Conservation (phyloP, 2,888 invertebrate genomes). For the Caenorhabditis sp. region DNA sequence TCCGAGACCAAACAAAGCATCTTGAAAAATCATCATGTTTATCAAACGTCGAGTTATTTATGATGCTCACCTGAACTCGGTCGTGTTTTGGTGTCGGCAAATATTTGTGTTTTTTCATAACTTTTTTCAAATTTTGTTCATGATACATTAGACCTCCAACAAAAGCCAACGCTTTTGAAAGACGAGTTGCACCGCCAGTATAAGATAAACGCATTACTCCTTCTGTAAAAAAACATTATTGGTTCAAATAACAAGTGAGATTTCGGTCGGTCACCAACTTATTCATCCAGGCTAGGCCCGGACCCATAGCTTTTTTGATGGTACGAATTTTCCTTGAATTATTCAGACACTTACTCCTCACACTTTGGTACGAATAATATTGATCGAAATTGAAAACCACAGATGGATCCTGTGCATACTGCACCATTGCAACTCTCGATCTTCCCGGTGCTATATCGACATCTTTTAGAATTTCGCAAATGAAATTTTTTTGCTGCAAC, state of each 20-base stretch:
- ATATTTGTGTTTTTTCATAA: slow-evolving; percentile 47
- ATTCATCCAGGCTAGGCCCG: no score
- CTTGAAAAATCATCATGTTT: no score
- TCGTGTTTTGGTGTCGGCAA: slow-evolving; percentile 67
- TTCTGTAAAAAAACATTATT: slow-evolving; percentile 20
- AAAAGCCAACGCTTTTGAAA: slow-evolving; percentile 66
- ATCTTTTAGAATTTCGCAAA: slow-evolving; percentile 52
- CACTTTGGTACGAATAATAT: slow-evolving; percentile 55
- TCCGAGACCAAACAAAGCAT: slow-evolving; percentile 65
- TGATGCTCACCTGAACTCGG: slow-evolving; percentile 55
- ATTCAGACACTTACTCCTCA: slow-evolving; percentile 44
- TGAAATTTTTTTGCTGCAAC: slow-evolving; percentile 57
- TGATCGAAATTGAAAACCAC: slow-evolving; percentile 67
- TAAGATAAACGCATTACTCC: slow-evolving; percentile 65
- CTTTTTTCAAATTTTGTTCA: slow-evolving; percentile 64
- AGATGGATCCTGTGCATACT: slow-evolving; percentile 62
- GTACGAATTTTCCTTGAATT: no score
- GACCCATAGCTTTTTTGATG: no score
- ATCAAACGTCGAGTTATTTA: no score
- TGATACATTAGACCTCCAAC: slow-evolving; percentile 65
- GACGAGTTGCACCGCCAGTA: slow-evolving; percentile 66
- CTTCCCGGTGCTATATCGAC: slow-evolving; percentile 65
- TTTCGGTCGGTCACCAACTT: not conserved
- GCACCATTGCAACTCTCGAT: slow-evolving; percentile 57
- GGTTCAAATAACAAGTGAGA: slow-evolving; percentile 8